A percentile compares a stretch with the other conserved stretches of the same genome.
Conservation (phyloP, 2,888 invertebrate genomes). For the Dromius quadrimaculatus region DNA sequence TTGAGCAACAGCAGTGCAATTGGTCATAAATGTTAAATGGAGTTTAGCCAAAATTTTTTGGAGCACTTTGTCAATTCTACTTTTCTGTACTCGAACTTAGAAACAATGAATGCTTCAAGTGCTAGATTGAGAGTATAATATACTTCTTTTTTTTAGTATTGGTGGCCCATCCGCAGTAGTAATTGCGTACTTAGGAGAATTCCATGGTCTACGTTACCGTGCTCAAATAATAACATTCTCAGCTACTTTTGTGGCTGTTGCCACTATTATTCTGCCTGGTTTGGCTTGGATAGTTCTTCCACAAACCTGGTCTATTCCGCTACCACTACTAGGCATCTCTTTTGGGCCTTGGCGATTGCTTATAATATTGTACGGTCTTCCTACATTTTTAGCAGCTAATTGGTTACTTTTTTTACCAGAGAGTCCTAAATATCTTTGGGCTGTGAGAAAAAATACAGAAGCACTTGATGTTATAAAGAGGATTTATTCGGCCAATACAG, state of each 20-base stretch:
- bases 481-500: constrained; percentile 63
- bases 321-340: constrained; percentile 66
- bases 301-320: constrained; percentile 63
- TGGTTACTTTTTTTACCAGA: constrained; percentile 63
- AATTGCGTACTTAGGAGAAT: constrained; percentile 70
- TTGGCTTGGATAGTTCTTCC: constrained; percentile 64
- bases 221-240: constrained; percentile 66
- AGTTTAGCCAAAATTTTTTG: too few relatives aligned
- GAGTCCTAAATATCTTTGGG: constrained; percentile 65
- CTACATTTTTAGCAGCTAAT: constrained; percentile 61
- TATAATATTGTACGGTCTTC: constrained; percentile 61
- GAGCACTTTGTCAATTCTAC: too few relatives aligned
- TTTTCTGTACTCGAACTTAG: too few relatives aligned
- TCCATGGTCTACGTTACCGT: constrained; percentile 66
- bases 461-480: constrained; percentile 61
- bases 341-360: constrained; percentile 64
- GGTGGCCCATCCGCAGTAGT: constrained; percentile 68
- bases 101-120: too few relatives aligned
- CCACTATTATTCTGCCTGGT: constrained; percentile 63
- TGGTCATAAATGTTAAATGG: too few relatives aligned
- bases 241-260: constrained; percentile 64
- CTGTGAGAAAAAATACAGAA: constrained; percentile 61
- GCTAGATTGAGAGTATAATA: too few relatives aligned
- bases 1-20: too few relatives aligned
- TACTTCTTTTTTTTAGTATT: constrained; percentile 62